Evolutionary conservation across 2,113 vertebrate species (phyloP).

Genomic region (Octodon degus): DNA sequence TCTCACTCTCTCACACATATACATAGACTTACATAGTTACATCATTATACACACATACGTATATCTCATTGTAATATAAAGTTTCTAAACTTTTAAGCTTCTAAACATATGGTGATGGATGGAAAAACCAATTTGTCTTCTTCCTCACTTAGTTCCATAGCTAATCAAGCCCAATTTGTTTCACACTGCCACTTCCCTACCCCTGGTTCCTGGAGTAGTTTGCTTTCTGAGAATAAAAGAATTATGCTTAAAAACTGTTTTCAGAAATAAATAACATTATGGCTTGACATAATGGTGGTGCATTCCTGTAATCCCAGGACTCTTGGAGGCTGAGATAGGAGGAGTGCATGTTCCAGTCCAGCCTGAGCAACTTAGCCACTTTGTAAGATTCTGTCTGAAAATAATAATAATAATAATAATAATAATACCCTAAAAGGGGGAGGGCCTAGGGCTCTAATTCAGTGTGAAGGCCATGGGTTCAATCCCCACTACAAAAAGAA

Average conservation of each 20-base stretch:
- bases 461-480: not conserved
- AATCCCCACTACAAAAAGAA: not conserved
- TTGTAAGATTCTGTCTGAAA: not conserved
- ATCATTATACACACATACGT: not conserved
- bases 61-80: not conserved
- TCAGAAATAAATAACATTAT: not conserved
- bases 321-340: not conserved
- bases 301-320: not conserved
- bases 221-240: not conserved
- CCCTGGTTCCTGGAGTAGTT: not conserved
- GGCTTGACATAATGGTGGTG: not conserved
- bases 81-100: not conserved
- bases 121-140: conserved; percentile 12
- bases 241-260: not conserved
- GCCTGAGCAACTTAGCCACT: not conserved
- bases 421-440: not conserved
- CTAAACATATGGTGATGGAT: not conserved
- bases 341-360: not conserved
- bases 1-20: not conserved
- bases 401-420: not conserved
- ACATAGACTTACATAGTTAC: not conserved
- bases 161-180: not conserved
- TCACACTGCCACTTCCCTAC: not conserved
- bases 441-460: not conserved
- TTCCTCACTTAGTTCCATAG: not conserved